Conservation (phyloP, 2,888 invertebrate genomes). For the Zaprionus obscuricornis region DNA sequence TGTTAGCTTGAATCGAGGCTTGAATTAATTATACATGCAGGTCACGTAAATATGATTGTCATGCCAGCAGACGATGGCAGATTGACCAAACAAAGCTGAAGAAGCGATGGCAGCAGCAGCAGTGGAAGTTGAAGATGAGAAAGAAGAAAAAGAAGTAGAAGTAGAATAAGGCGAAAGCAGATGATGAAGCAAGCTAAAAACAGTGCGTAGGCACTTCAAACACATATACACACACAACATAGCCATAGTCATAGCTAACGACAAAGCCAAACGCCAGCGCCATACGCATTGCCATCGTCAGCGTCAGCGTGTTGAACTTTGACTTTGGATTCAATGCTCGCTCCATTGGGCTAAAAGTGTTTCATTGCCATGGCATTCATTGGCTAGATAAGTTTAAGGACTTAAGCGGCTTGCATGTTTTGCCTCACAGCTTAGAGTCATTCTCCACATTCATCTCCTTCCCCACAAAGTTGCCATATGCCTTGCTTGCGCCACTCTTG, state of each 20-base stretch:
- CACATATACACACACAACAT: conserved; percentile 8
- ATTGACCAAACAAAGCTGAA: no score
- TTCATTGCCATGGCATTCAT: conserved; percentile 61
- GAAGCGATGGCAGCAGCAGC: no score
- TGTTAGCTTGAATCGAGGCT: conserved; percentile 30
- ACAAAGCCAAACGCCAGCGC: background rate
- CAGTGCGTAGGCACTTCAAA: conserved; percentile 53
- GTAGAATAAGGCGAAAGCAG: no score
- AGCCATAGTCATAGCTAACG: background rate
- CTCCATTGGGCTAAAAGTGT: conserved; percentile 1
- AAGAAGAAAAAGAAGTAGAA: no score
- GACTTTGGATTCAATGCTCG: conserved; percentile 14
- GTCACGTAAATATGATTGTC: conserved; percentile 79
- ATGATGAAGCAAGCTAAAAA: conserved; percentile 51
- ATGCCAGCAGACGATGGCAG: conserved; percentile 67
- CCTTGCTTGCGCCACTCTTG: conserved; percentile 1
- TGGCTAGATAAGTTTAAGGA: conserved; percentile 73
- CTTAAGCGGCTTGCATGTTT: conserved; percentile 77
- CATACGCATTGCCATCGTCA: conserved; percentile 42
- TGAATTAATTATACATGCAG: conserved; percentile 77
- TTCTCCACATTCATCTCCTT: background rate
- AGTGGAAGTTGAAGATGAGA: no score
- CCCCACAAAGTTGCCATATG: no score
- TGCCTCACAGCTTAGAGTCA: conserved; percentile 59
- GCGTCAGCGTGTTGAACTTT: no score